Evolutionary conservation across 37 sponge, comb jelly and placozoan species (phyloP).

Genomic region (Tethya wilhelma): DNA sequence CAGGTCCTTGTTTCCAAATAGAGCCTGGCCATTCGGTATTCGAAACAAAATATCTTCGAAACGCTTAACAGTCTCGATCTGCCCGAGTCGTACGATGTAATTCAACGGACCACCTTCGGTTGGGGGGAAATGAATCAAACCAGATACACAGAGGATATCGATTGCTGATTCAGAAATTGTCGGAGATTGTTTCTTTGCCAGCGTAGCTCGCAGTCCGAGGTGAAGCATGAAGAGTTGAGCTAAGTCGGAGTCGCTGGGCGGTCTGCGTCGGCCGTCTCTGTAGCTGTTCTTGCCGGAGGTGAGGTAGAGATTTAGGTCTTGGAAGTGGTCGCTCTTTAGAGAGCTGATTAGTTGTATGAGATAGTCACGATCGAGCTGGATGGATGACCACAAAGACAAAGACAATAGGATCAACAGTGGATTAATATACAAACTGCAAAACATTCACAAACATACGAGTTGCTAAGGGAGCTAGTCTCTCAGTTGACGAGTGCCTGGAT

Average conservation of each 20-base stretch:
- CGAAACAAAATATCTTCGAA: too few species aligned
- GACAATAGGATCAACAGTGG: too few species aligned
- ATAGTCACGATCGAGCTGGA: slow-evolving; percentile 13
- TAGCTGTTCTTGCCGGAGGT: background rate
- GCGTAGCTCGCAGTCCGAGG: background rate
- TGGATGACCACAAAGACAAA: background rate
- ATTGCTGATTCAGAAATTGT: slow-evolving; percentile 1
- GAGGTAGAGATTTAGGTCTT: background rate
- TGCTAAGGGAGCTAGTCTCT: too few species aligned
- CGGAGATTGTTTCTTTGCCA: background rate
- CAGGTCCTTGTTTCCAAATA: too few species aligned
- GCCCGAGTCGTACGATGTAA: too few species aligned
- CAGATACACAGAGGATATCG: slow-evolving; percentile 42
- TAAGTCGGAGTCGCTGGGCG: background rate
- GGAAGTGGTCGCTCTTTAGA: too few species aligned
- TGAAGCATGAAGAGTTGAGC: slow-evolving; percentile 3
- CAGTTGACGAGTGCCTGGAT: too few species aligned
- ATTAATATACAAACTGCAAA: too few species aligned
- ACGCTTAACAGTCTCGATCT: too few species aligned
- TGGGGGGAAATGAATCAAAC: slow-evolving; percentile 49
- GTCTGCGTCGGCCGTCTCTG: background rate
- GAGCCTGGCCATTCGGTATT: too few species aligned
- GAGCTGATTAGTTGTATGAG: slow-evolving; percentile 1
- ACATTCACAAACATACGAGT: too few species aligned
- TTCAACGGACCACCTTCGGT: too few species aligned